phyloP scores from a whole-genome alignment of 2,888 invertebrate genomes.

The Ennomos erosarius region DNA sequence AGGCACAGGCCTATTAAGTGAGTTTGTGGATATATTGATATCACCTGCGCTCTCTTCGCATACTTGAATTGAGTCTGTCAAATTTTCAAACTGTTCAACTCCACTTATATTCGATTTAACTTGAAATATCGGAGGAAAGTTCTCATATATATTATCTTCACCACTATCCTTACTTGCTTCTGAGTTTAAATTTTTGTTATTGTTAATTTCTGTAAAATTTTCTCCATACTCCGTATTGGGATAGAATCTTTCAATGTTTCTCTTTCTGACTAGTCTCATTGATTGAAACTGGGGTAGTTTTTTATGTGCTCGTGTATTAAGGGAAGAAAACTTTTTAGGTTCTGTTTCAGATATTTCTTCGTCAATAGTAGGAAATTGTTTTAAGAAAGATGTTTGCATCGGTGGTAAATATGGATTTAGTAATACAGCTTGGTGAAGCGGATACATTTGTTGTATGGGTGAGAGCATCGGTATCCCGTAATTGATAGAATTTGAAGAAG shows the following conservation, averaged over 20 bases:
- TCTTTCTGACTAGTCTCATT: constrained; percentile 75
- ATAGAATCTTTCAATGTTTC: constrained; percentile 80
- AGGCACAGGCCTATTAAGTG: constrained; percentile 84
- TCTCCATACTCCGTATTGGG: constrained; percentile 80
- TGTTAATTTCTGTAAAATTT: constrained; percentile 79
- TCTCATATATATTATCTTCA: constrained; percentile 75
- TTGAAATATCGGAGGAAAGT: constrained; percentile 70
- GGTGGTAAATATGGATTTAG: constrained; percentile 74
- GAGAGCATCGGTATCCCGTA: constrained; percentile 75
- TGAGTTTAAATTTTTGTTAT: constrained; percentile 64
- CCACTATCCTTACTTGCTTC: constrained; percentile 52
- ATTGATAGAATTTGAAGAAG: constrained; percentile 51
- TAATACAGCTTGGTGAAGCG: constrained; percentile 74
- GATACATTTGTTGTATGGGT: constrained; percentile 78
- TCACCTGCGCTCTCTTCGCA: constrained; percentile 78
- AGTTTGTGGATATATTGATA: constrained; percentile 69
- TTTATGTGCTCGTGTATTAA: constrained; percentile 71
- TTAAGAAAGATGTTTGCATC: constrained; percentile 73
- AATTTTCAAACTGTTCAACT: constrained; percentile 85
- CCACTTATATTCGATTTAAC: constrained; percentile 72
- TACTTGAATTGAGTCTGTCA: constrained; percentile 88
- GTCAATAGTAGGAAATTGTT: constrained; percentile 74
- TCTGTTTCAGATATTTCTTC: constrained; percentile 67
- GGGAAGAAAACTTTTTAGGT: constrained; percentile 73
- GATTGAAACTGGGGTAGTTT: constrained; percentile 76